Evolutionary conservation across 2,113 vertebrate genomes (phyloP).

Genomic region (Heteronetta atricapilla): DNA sequence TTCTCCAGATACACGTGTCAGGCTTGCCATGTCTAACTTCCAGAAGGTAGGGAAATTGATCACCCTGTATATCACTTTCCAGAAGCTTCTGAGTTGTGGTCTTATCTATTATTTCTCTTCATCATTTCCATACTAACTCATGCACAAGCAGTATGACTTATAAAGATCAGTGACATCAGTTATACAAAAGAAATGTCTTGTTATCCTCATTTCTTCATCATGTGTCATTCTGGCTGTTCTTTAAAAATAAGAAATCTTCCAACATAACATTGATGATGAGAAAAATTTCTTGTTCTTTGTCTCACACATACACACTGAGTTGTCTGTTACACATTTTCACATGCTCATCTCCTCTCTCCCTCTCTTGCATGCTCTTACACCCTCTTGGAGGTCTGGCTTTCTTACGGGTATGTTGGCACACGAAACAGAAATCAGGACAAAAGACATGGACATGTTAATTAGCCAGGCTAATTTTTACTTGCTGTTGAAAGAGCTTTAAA

Average conservation of each 20-base stretch:
- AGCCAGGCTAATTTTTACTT: neutral
- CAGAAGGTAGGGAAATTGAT: neutral
- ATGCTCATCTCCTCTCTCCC: neutral
- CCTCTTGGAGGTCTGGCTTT: neutral
- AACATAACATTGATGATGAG: neutral
- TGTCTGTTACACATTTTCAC: neutral
- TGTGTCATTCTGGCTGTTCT: neutral
- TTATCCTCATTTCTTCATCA: neutral
- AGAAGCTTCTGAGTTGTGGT: neutral
- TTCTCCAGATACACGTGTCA: neutral
- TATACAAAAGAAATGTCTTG: neutral
- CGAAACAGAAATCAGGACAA: neutral
- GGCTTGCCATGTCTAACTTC: neutral
- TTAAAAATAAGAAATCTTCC: neutral
- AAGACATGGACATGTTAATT: neutral
- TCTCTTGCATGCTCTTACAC: neutral
- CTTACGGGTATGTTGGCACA: neutral
- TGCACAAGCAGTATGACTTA: neutral
- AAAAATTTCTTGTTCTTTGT: neutral
- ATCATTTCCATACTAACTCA: neutral
- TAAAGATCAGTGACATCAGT: neutral
- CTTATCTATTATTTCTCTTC: neutral
- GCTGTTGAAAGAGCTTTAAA: constrained; percentile 32
- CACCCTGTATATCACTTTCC: neutral
- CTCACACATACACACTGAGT: neutral